Base-by-base conservation (phyloP, 2,797 vertebrate genomes). In the Coendou prehensilis region DNA sequence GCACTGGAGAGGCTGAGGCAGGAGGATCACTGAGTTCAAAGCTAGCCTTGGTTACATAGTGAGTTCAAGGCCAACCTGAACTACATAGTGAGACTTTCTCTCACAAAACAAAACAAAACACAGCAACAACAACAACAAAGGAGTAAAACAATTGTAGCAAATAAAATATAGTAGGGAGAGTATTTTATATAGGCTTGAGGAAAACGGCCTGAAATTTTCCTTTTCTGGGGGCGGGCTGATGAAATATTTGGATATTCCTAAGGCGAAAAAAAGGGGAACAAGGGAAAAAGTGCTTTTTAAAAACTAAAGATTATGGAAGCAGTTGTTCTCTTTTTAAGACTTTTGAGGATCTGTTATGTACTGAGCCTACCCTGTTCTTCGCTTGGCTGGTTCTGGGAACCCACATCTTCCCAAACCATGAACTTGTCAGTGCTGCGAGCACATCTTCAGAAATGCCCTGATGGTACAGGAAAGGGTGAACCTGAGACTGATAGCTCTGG, bases 351-450 rank as follows among this genome's bases (percentile, higher is more conserved):
- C 26, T 64, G 28, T 41, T 80, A 75, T 11, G 9, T 61, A 54
- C 17, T 28, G 80, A 73, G 71, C 26, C 14, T 73, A 67, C 5
- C 47, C 52, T 80, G 78, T 76, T 47, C 71, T 50, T 33, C 20
- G 76, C 71, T n/a, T 69, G 75, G 67, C 81, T 75, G 56, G 47
- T 94, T 90, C 56, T 67, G 47, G 78, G 94, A 97, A 87, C 30
- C 71, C 9, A 14, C n/a, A 83, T 75, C 80, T 89, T n/a, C 57
- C 81, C 41, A 93, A 50, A 95, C 81, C 10, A 80, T 93, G 94
- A 86, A 45, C 11, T 54, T 78, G 57, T 61, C 63, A 54, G 8
- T 61, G n/a, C 26, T 75, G 7, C 41, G 28, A 92, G 54, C 30
- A 59, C 57, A 85, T 75, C 54, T 96, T 76, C 50, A 71, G 54